These are phyloP conservation scores for Myopa tessellatipennis DNA, from an alignment of 2,888 invertebrate species.

Conservation along the genomic window DNA sequence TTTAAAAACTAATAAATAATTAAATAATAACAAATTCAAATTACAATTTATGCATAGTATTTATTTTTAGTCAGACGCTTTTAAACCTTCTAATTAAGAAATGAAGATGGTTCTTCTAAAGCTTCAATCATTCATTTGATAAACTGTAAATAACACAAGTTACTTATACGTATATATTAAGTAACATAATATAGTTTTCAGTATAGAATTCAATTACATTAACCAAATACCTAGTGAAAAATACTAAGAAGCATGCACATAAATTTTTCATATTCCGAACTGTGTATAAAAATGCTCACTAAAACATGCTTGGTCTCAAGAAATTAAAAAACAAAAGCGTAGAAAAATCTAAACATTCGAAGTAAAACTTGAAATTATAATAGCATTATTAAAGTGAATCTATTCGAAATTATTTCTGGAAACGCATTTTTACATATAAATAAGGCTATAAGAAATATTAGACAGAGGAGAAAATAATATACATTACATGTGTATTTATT, in stretches of 20 bases:
- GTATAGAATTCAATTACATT: background rate
- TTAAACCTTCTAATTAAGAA: slow-evolving; percentile 21
- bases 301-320: slow-evolving; percentile 3
- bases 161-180: no score
- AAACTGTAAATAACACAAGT: slow-evolving; percentile 45
- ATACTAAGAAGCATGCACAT: slow-evolving; percentile 22
- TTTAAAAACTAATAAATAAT: slow-evolving; percentile 46
- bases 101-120: slow-evolving; percentile 10
- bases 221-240: slow-evolving; percentile 5
- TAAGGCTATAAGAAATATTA: background rate
- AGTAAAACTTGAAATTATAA: slow-evolving; percentile 19
- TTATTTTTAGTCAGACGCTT: slow-evolving; percentile 3
- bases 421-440: slow-evolving; percentile 10
- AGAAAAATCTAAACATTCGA: slow-evolving; percentile 34
- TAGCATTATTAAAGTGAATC: background rate
- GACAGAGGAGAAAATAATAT: no score
- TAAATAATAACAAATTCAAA: slow-evolving; percentile 38
- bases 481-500: background rate
- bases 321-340: slow-evolving; percentile 30
- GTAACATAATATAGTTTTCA: background rate
- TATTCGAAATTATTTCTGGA: slow-evolving; percentile 12
- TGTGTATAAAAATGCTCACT: slow-evolving; percentile 25
- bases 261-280: slow-evolving; percentile 9
- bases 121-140: slow-evolving; percentile 29
- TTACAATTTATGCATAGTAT: slow-evolving; percentile 1